A percentile compares a stretch with the other conserved stretches of the same genome.
These are phyloP conservation scores for Cyaniris semiargus DNA, from an alignment of 2,888 invertebrate species.

Conservation along the genomic window DNA sequence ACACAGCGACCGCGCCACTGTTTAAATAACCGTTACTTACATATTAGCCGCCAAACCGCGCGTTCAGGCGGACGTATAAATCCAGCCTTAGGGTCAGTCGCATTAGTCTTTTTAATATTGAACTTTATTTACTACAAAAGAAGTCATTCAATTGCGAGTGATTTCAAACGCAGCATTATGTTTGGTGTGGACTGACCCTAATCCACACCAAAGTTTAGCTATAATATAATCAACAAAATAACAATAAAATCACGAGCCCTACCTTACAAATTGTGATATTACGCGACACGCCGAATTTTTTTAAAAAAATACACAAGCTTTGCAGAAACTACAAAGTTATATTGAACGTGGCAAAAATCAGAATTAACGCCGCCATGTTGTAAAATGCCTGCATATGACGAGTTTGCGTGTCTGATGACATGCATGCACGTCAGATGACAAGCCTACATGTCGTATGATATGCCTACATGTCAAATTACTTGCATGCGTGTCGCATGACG, in stretches of 20 bases:
- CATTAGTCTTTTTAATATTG: background rate
- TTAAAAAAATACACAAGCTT: background rate
- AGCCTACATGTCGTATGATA: background rate
- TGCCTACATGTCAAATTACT: too few relatives aligned
- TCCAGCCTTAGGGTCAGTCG: background rate
- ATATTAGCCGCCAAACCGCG: too few relatives aligned
- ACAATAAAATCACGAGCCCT: background rate
- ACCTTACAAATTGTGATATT: background rate
- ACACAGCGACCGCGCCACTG: too few relatives aligned
- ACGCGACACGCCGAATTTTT: too few relatives aligned
- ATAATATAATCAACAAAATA: background rate
- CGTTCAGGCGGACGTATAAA: too few relatives aligned
- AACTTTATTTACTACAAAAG: background rate
- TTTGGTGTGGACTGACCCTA: background rate
- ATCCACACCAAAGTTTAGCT: background rate
- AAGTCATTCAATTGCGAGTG: background rate
- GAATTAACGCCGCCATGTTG: background rate
- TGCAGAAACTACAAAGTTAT: background rate
- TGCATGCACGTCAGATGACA: background rate
- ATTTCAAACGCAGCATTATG: background rate
- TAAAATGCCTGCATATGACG: too few relatives aligned
- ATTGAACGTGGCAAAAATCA: background rate
- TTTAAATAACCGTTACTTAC: too few relatives aligned
- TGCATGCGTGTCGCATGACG: too few relatives aligned
- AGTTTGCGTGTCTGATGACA: background rate